Evolutionary conservation across 1,140 invertebrate species (phyloP).

Genomic region (Whitmania pigra): DNA sequence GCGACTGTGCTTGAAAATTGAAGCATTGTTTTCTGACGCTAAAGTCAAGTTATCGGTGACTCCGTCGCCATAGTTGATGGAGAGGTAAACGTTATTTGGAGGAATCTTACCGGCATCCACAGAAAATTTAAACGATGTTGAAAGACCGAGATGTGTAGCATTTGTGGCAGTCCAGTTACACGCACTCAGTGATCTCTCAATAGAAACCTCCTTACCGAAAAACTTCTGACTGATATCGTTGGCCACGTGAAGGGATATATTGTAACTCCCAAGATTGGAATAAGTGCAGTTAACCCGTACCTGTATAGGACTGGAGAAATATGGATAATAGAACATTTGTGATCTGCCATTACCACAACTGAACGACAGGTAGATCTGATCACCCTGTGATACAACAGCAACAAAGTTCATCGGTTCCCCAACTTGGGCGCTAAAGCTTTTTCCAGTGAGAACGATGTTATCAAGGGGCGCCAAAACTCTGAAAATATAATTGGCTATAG

Average conservation of each 20-base stretch:
- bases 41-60: constrained; percentile 25
- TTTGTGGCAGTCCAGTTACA: constrained; percentile 20
- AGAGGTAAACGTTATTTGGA: constrained; percentile 12
- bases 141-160: constrained; percentile 10
- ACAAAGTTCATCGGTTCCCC: constrained; percentile 31
- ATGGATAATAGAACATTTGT: constrained; percentile 30
- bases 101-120: constrained; percentile 17
- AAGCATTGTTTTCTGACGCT: constrained; percentile 25
- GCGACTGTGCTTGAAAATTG: constrained; percentile 26
- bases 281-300: constrained; percentile 28
- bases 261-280: constrained; percentile 31
- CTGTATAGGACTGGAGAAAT: constrained; percentile 19
- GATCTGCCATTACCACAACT: constrained; percentile 30
- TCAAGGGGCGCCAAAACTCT: constrained; percentile 25
- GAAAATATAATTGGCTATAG: constrained; percentile 16
- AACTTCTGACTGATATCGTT: constrained; percentile 32
- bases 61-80: constrained; percentile 16
- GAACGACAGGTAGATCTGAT: constrained; percentile 31
- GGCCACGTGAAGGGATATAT: constrained; percentile 27
- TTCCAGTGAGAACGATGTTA: constrained; percentile 22
- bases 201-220: constrained; percentile 29
- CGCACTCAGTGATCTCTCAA: constrained; percentile 32
- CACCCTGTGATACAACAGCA: constrained; percentile 28
- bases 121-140: constrained; percentile 19
- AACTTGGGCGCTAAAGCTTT: constrained; percentile 27